A percentile compares a stretch with the other conserved stretches of the same genome.
phyloP scores from a whole-genome alignment of 2,888 invertebrate species.

The Callyntrura sp. region DNA sequence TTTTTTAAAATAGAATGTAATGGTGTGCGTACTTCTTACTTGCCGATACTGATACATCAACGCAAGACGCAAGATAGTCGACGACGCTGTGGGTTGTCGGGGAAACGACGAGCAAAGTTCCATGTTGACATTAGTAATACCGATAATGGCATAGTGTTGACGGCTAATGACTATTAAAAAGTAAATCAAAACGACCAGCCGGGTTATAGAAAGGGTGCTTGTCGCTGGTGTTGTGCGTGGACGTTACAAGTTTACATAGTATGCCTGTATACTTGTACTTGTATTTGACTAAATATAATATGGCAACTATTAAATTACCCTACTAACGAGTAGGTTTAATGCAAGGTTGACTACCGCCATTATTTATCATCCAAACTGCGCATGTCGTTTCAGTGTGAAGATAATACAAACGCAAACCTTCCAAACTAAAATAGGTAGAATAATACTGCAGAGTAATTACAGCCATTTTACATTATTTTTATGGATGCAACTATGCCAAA shows the following conservation, averaged over 20 bases:
- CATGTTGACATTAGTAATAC: slow-evolving; percentile 48
- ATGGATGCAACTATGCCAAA: too few species aligned
- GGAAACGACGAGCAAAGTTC: slow-evolving; percentile 2
- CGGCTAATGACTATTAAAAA: slow-evolving; percentile 32
- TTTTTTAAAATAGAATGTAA: not conserved
- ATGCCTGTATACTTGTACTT: not conserved
- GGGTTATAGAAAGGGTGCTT: not conserved
- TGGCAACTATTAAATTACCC: too few species aligned
- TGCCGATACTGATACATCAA: not conserved
- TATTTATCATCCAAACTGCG: too few species aligned
- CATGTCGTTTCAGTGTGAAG: too few species aligned
- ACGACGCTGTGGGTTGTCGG: slow-evolving; percentile 45
- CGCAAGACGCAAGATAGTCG: not conserved
- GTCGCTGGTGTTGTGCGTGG: too few species aligned
- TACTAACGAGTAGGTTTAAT: too few species aligned
- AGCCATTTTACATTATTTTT: too few species aligned
- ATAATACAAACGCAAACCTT: too few species aligned
- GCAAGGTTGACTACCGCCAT: too few species aligned
- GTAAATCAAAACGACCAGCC: slow-evolving; percentile 38
- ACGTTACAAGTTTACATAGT: not conserved
- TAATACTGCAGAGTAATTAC: too few species aligned
- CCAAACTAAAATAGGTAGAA: too few species aligned
- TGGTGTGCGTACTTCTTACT: not conserved
- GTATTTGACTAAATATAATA: too few species aligned
- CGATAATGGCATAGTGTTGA: slow-evolving; percentile 49